phyloP scores from a whole-genome alignment of 2,888 invertebrate species.

The Euplexia lucipara region DNA sequence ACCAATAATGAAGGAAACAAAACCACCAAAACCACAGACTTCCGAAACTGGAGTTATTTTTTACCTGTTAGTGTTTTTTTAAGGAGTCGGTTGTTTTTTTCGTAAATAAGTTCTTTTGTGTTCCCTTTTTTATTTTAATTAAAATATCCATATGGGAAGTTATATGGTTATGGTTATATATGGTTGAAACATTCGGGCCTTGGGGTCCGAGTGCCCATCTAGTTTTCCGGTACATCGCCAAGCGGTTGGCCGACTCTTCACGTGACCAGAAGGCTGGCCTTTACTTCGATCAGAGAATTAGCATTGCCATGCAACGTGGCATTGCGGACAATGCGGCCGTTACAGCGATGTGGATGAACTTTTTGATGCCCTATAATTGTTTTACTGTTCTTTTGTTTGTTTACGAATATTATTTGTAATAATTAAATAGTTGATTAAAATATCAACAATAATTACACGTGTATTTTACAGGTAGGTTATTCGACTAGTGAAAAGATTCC shows the following conservation, averaged over 20 bases:
- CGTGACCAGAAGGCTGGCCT: background rate
- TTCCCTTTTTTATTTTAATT: too few relatives aligned
- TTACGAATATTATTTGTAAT: too few relatives aligned
- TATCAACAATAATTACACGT: background rate
- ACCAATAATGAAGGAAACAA: too few relatives aligned
- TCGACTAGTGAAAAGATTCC: background rate
- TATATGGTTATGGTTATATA: background rate
- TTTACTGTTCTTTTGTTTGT: too few relatives aligned
- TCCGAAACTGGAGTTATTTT: too few relatives aligned
- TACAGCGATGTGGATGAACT: background rate
- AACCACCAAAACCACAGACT: too few relatives aligned
- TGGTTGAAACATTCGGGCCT: background rate
- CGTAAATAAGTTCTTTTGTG: too few relatives aligned
- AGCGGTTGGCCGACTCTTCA: background rate
- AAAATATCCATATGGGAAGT: background rate
- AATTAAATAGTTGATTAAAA: too few relatives aligned
- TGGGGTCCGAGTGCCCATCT: background rate
- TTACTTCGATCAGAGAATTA: background rate
- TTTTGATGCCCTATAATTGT: background rate
- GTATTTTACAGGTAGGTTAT: conserved; percentile 8
- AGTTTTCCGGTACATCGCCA: background rate
- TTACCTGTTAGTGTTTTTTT: too few relatives aligned
- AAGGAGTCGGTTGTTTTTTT: too few relatives aligned
- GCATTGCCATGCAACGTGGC: background rate
- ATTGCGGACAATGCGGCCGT: background rate